Conservation (phyloP, 2,888 invertebrate genomes). For the Antheraea yamamai region DNA sequence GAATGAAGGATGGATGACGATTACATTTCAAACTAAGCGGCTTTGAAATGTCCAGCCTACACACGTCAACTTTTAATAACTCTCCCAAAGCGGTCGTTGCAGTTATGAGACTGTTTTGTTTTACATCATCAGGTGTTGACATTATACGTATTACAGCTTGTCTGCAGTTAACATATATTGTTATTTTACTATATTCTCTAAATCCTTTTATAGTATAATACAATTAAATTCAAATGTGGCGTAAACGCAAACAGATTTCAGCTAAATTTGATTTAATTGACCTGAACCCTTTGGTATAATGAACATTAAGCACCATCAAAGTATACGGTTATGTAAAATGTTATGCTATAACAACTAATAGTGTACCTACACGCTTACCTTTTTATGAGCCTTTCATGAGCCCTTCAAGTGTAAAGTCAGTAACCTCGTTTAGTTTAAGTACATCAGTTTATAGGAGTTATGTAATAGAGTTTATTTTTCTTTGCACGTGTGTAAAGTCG, state of each 20-base stretch:
- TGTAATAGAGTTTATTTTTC: constrained; percentile 57
- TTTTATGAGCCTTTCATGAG: constrained; percentile 68
- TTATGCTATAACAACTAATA: constrained; percentile 27
- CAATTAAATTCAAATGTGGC: constrained; percentile 3
- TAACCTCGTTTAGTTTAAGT: constrained; percentile 59
- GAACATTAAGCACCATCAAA: constrained; percentile 12
- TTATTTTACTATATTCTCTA: background rate
- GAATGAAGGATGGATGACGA: background rate
- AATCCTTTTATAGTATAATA: background rate
- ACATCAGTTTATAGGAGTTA: constrained; percentile 47
- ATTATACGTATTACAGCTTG: background rate
- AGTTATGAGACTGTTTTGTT: background rate
- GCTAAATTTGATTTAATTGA: background rate
- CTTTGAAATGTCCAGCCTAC: background rate
- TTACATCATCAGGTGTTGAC: background rate
- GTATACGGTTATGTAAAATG: constrained; percentile 12
- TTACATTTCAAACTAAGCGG: background rate
- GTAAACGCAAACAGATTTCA: background rate
- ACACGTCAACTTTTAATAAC: background rate
- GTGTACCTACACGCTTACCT: constrained; percentile 45
- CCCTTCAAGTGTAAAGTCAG: constrained; percentile 63
- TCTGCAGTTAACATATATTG: background rate
- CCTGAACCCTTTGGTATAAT: constrained; percentile 11
- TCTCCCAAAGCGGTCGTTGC: background rate
- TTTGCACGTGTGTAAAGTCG: constrained; percentile 59